phyloP scores from a whole-genome alignment of 2,888 invertebrate genomes.

The Epirrhoe tristata region DNA sequence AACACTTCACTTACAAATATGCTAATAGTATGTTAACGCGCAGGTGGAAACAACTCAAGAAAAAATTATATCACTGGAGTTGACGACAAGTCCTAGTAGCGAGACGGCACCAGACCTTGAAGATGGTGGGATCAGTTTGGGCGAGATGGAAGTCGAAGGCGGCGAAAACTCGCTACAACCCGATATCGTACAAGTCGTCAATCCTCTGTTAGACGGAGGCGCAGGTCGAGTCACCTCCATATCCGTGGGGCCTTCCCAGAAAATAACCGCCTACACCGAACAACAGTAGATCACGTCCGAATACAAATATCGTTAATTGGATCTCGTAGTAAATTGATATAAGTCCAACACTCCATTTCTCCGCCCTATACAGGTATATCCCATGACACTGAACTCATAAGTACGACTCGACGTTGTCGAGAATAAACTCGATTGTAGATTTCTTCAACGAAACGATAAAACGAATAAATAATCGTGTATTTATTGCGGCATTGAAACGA shows the following conservation, averaged over 20 bases:
- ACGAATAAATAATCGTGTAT: too few species aligned
- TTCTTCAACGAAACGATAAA: conserved; percentile 80
- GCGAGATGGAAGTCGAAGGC: conserved; percentile 71
- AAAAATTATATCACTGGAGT: conserved; percentile 95
- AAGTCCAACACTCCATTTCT: conserved; percentile 44
- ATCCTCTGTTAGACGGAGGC: conserved; percentile 79
- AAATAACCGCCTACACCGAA: conserved; percentile 72
- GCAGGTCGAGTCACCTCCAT: conserved; percentile 80
- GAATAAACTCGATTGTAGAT: conserved; percentile 74
- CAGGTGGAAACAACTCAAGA: conserved; percentile 96
- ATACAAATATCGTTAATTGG: conserved; percentile 27
- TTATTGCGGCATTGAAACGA: conserved; percentile 57
- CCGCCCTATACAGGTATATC: conserved; percentile 48
- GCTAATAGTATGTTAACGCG: conserved; percentile 24
- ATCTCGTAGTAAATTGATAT: conserved; percentile 35
- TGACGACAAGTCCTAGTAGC: conserved; percentile 88
- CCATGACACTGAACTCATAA: conserved; percentile 55
- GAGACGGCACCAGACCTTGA: conserved; percentile 83
- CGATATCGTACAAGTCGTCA: conserved; percentile 83
- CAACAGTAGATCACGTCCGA: conserved; percentile 51
- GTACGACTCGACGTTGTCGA: conserved; percentile 48
- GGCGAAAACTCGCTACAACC: conserved; percentile 85
- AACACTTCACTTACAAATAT: not conserved
- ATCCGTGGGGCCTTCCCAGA: conserved; percentile 75
- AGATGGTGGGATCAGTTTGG: conserved; percentile 63